A percentile compares a stretch with the other conserved stretches of the same genome.
phyloP scores from a whole-genome alignment of 2,113 vertebrate genomes.

The Dasyornis broadbenti region DNA sequence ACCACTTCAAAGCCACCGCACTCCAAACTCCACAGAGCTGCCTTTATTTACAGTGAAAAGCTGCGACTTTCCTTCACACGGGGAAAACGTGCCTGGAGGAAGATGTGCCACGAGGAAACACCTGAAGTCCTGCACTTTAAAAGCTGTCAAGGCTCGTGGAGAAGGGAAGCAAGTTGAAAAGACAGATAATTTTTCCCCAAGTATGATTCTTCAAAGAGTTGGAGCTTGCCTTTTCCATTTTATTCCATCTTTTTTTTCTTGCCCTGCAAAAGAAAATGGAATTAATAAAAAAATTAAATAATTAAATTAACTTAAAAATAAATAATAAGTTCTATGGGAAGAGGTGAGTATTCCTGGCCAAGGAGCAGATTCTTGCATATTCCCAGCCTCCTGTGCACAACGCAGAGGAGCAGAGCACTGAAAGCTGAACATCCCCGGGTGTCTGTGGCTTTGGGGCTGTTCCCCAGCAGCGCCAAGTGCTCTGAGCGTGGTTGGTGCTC shows the following conservation, averaged over 20 bases:
- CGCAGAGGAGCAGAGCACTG: neutral
- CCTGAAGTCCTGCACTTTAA: neutral
- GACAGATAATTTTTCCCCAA: neutral
- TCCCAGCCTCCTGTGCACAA: neutral
- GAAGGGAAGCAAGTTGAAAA: neutral
- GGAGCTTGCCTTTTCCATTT: neutral
- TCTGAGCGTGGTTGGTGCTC: too few species aligned
- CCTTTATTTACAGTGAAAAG: neutral
- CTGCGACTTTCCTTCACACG: accelerated
- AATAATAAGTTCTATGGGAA: accelerated
- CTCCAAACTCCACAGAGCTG: neutral
- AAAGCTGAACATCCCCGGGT: neutral
- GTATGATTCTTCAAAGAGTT: neutral
- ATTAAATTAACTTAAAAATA: too few species aligned
- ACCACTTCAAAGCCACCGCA: neutral
- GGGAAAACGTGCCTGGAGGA: neutral
- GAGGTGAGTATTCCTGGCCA: neutral
- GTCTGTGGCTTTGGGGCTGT: too few species aligned
- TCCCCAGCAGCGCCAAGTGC: too few species aligned
- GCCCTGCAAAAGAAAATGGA: neutral
- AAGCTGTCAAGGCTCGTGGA: neutral
- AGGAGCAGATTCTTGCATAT: neutral
- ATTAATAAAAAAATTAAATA: neutral
- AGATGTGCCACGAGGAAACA: neutral
- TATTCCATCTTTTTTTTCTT: neutral